phyloP scores from a whole-genome alignment of 2,888 invertebrate genomes.

The Resseliella maxima region DNA sequence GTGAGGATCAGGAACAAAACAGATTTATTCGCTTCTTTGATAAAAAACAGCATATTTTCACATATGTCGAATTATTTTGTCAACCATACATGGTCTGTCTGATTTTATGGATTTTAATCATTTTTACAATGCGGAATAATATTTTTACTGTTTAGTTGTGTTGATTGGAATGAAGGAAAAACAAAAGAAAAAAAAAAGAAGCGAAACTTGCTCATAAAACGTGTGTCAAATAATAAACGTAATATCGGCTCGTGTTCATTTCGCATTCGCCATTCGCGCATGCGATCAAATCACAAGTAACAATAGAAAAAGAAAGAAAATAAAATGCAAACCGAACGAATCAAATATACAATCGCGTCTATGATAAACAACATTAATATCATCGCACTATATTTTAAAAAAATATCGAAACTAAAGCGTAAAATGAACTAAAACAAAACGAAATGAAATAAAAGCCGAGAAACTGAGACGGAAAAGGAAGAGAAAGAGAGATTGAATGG shows the following conservation, averaged over 20 bases:
- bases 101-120: background rate
- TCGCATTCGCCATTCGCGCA: slow-evolving; percentile 13
- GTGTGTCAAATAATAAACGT: slow-evolving; percentile 48
- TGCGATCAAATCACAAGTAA: background rate
- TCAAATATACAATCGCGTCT: background rate
- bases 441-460: background rate
- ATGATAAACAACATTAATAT: background rate
- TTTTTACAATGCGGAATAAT: slow-evolving; percentile 45
- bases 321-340: background rate
- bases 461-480: background rate
- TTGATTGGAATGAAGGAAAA: background rate
- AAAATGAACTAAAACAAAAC: background rate
- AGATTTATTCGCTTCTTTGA: background rate
- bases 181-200: background rate
- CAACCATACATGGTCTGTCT: background rate
- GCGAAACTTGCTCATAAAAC: slow-evolving; percentile 34
- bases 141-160: background rate
- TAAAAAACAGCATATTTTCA: background rate
- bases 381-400: background rate
- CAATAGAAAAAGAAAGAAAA: background rate
- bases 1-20: background rate
- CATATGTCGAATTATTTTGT: slow-evolving; percentile 33
- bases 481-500: background rate
- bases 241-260: slow-evolving; percentile 36
- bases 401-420: background rate